phyloP scores from a whole-genome alignment of 2,797 vertebrate genomes.

The Limnodromus scolopaceus region DNA sequence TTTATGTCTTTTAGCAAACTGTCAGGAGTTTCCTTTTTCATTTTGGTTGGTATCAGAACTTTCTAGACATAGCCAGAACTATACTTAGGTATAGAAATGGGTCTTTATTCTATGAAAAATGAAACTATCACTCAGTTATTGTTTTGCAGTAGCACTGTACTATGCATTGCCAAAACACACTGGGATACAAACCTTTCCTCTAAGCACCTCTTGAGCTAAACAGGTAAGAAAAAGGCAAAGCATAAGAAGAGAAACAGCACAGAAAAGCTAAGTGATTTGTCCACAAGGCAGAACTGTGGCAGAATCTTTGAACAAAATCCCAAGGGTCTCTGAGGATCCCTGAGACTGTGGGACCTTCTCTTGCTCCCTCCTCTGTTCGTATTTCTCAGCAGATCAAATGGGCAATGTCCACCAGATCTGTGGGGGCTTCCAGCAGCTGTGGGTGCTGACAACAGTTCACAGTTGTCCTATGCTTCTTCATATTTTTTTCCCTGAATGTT shows the following conservation, averaged over 20 bases:
- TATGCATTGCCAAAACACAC: neutral
- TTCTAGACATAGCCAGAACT: neutral
- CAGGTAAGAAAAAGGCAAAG: neutral
- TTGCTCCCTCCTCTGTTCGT: neutral
- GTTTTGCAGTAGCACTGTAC: neutral
- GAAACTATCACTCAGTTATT: neutral
- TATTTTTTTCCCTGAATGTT: neutral
- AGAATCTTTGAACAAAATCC: neutral
- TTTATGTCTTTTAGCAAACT: neutral
- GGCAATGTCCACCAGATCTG: neutral
- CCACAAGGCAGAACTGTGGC: neutral
- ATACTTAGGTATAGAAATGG: neutral
- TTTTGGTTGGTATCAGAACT: neutral
- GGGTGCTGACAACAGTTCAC: neutral
- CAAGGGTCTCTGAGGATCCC: neutral
- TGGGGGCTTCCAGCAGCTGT: rapidly evolving
- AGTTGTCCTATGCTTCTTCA: neutral
- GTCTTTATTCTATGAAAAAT: neutral
- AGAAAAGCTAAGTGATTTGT: neutral
- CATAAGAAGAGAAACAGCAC: neutral
- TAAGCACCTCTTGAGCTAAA: neutral
- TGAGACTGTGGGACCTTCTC: neutral
- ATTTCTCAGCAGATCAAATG: neutral
- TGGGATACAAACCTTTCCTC: neutral
- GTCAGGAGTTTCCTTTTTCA: neutral